Percentiles rank a stretch among this genome's conserved stretches.
phyloP scores from a whole-genome alignment of 2,797 vertebrate species.

The Hydrocynus forskahlii region DNA sequence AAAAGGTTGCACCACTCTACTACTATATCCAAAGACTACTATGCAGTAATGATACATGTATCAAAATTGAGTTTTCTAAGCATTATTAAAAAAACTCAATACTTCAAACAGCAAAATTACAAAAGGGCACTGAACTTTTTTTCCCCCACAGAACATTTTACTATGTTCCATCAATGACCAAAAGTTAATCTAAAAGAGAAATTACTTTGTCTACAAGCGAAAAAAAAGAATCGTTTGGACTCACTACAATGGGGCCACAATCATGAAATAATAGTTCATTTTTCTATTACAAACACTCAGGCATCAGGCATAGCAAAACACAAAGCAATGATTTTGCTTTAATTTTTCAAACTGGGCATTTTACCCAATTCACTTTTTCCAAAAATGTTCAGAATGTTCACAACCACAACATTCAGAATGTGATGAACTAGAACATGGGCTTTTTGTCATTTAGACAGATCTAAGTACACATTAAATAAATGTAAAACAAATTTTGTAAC shows the following conservation, averaged over 20 bases:
- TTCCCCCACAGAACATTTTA: not conserved
- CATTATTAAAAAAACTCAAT: not conserved
- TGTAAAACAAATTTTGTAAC: not conserved
- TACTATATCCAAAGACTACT: not conserved
- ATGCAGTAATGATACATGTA: not conserved
- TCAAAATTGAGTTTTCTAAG: not conserved
- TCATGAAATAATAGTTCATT: too few species aligned
- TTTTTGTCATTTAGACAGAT: not conserved
- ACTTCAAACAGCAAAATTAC: not conserved
- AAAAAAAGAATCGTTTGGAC: not conserved
- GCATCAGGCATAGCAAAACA: too few species aligned
- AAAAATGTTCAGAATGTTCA: too few species aligned
- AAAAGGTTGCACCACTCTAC: not conserved
- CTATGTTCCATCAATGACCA: not conserved
- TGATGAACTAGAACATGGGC: not conserved
- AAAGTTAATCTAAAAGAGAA: not conserved
- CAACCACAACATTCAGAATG: not conserved
- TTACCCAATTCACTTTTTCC: too few species aligned
- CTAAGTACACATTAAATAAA: not conserved
- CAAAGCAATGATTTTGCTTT: too few species aligned
- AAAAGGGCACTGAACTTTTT: not conserved
- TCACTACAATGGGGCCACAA: not conserved
- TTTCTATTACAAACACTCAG: too few species aligned
- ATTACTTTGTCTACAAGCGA: not conserved
- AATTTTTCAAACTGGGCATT: too few species aligned